A percentile compares a stretch with the other conserved stretches of the same genome.
Evolutionary conservation across 2,113 vertebrate species (phyloP).

Genomic region (Paedocypris sp.): DNA sequence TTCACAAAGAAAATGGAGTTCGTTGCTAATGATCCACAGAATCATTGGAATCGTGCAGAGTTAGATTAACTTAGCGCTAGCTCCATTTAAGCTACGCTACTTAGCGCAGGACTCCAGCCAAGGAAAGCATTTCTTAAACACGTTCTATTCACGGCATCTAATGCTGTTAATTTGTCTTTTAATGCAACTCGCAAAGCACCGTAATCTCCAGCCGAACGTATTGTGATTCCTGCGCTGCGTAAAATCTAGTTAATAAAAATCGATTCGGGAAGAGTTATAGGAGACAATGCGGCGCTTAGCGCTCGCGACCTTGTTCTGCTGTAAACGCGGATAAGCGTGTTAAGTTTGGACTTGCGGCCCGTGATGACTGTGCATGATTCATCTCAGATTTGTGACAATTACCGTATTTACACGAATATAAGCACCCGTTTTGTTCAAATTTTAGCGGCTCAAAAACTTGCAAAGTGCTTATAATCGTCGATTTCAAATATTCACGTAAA

Average conservation of each 20-base stretch:
- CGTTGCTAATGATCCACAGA: conserved; percentile 34
- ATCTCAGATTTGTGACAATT: not conserved
- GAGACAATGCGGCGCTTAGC: not conserved
- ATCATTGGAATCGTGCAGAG: conserved; percentile 15
- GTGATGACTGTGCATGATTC: conserved; percentile 7
- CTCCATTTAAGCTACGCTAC: conserved; percentile 4
- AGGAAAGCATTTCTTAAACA: conserved; percentile 8
- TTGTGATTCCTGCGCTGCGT: not conserved
- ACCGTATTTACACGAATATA: too few species aligned
- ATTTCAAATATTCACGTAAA: too few species aligned
- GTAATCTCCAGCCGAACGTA: not conserved
- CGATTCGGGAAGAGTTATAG: not conserved
- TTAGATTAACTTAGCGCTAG: conserved; percentile 27
- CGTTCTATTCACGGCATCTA: not conserved
- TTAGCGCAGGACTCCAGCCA: not conserved
- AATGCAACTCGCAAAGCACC: not conserved
- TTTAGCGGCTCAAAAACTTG: too few species aligned
- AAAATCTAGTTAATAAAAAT: not conserved
- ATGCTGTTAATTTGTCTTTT: not conserved
- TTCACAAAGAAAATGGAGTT: conserved; percentile 33
- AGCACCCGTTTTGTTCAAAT: too few species aligned
- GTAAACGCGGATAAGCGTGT: not conserved
- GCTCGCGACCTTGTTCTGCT: conserved; percentile 3
- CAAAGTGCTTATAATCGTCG: too few species aligned
- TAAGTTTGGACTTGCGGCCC: conserved; percentile 2